Evolutionary conservation across 2,797 vertebrate genomes (phyloP), one percentile per base, ranked within the genome.

Genomic region (Pteropus rufus): DNA sequence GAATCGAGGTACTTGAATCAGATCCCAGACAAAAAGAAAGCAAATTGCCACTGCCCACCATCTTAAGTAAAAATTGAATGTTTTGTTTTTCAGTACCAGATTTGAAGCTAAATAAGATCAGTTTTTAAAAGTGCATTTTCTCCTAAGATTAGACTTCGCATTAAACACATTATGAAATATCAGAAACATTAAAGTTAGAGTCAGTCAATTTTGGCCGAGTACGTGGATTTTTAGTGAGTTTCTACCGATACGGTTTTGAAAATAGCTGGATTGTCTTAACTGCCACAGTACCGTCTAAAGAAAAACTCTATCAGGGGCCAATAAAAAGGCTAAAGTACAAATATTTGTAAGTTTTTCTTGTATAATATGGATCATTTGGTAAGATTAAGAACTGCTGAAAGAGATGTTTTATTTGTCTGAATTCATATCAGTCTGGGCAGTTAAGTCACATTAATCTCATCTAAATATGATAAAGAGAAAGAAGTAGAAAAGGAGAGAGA

Each of bases 1-100:
- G 49, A 94, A 15, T 89, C 54, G 36, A 96, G 56, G 26, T 73
- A 86, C 49, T 96, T 94, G 97, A 98, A 95, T 90, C 26, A 49
- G 94, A 97, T 92, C 36, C 36, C 86, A 95, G 85, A 60, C 39
- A 41, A 87, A 97, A 79, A 90, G 82, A 19, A 72, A 95, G 4
- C 4, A 93, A 79, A 91, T 93, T 97, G 65, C 18, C 91, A 91
- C 93, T 97, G 65, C 18, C 91, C 91, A 96, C 18, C 39, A 73
- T 89, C 56, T 93, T 79, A 83, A 93, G 64, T 77, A 86, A 88
- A 93, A 92, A 91, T n/a, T 5, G 19, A 88, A 31, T 46, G 31
- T 65, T 86, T 79, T 69, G 1, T 85, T 96, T 93, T 89, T 95
- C 54, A 88, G 21, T 69, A 72, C 62, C 24, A 77, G 62, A 76